Base-by-base conservation (phyloP, 2,797 vertebrate genomes). In the Leuciscus waleckii region DNA sequence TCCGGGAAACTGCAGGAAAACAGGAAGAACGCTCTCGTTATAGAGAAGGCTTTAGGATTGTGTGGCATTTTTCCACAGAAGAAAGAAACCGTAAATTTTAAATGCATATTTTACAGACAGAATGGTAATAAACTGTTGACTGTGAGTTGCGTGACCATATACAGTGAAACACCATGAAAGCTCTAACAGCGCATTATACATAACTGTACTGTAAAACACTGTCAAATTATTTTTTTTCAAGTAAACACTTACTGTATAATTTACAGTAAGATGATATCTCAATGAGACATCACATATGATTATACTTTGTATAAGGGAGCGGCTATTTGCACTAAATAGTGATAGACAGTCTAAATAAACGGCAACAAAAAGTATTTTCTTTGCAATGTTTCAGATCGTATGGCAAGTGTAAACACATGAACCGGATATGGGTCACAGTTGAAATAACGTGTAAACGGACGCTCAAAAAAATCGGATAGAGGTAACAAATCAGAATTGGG, bases 1-100 rank as follows among this genome's bases (percentile, higher is more conserved):
- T 1, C 96, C 95, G 67, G 95, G 95, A 32, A 67, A 88, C 88
- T 88, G 43, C 93, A 4, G 94, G 86, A 17, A 77, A 56, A 51
- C 29, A 75, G 17, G 46, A 26, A 10, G 3, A 21, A 5, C 1
- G 17, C 3, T 9, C 4, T 74, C 3, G 11, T 2, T 29, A 9
- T 4, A 35, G 29, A 32, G 14, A 56, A 9, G 9, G 9, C 3
- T 23, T 23, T 1, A 51, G 3, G 56, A 61, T 11, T 13, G 14
- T 1, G 5, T 1, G 29, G 2, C 5, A 14, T 17, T 65, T 3
- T 17, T 2, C 1, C 61, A 29, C 61, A 65, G 26, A 63, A 1
- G 5, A 10, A 19, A 35, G 35, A 35, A 3, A 17, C 26, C 0
- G 19, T 23, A 11, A 7, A 43, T 16, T 46, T 71, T 8, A 43